Evolutionary conservation across 2,888 invertebrate genomes (phyloP), one percentile per base, ranked within the genome.

Genomic region (Chrysolina haemoptera): DNA sequence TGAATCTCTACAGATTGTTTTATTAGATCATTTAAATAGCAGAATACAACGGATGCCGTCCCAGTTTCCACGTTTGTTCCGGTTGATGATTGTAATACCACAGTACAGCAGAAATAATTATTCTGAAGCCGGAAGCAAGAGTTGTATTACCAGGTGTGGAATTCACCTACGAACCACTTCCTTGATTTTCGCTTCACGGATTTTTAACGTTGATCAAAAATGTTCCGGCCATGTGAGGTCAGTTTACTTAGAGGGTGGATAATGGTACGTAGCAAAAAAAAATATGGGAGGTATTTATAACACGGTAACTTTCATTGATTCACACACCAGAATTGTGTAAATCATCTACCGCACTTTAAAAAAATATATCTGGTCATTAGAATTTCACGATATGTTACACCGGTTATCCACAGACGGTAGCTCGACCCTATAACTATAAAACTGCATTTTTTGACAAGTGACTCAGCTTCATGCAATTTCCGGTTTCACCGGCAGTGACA

Each of bases 101-200:
- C 35, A 59, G 59, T 59, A 35, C 59, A 59, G 35, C 27, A 16
- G 9, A 22, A 55, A 20, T 35, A 35, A 35, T 59, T 59, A 18
- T 59, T 27, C 35, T 0, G 27, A 27, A 35, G n/a, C 59, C 59
- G 59, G 59, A 59, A 59, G 16, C 35, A 59, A 16, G 16, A 16
- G 59, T 59, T 59, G 27, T 8, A 5, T 59, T 35, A 27, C 59
- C 59, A 27, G 59, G 59, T 59, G 59, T 9, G n/a, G n/a, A 59
- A 59, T 59, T 59, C 35, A 35, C 22, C 59, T 59, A 16, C n/a
- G 35, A 59, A 59, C 11, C 35, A 35, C 16, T 59, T 59, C 59
- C 59, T 59, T 35, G n/a, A 59, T 59, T 59, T 0, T 27, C 35
- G 14, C 59, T n/a, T 35, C 35, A 35, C 27, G 35, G 27, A 35